A percentile compares a stretch with the other conserved stretches of the same genome.
phyloP scores from a whole-genome alignment of 2,797 vertebrate genomes.

The Cetoscarus ocellatus region DNA sequence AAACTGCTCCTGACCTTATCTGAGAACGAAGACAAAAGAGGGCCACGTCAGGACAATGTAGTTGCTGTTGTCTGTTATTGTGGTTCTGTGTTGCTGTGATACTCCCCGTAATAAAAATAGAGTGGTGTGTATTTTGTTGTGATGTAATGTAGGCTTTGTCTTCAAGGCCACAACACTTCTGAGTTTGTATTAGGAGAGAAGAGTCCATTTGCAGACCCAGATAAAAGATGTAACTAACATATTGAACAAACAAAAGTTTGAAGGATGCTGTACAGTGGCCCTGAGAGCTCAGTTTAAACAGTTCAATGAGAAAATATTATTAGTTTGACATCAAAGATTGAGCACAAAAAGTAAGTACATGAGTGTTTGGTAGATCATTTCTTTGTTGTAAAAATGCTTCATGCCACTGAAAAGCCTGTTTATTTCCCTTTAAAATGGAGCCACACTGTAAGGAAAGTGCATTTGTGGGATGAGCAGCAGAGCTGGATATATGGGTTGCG shows the following conservation, averaged over 20 bases:
- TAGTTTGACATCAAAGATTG: neutral
- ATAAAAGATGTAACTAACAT: neutral
- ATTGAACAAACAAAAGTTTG: neutral
- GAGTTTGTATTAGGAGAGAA: neutral
- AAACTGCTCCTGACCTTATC: neutral
- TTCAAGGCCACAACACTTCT: neutral
- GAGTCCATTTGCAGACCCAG: neutral
- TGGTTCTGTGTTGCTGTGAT: constrained; percentile 7
- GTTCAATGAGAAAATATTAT: neutral
- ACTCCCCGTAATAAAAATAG: neutral
- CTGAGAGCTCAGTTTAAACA: neutral
- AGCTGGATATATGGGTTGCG: too few relatives aligned
- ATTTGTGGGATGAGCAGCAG: too few relatives aligned
- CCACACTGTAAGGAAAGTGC: neutral
- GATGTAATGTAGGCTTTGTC: constrained; percentile 4
- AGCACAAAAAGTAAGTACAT: too few relatives aligned
- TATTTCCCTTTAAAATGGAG: neutral
- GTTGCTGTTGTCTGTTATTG: neutral
- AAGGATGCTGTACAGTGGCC: neutral
- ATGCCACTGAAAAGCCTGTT: too few relatives aligned
- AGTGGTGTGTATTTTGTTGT: neutral
- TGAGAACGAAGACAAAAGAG: constrained; percentile 2
- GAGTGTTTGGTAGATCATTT: too few relatives aligned
- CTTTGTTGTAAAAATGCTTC: too few relatives aligned
- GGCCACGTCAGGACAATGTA: neutral